These are phyloP conservation scores for Terrapene triunguis DNA, from an alignment of 2,113 vertebrate species.

Conservation along the genomic window DNA sequence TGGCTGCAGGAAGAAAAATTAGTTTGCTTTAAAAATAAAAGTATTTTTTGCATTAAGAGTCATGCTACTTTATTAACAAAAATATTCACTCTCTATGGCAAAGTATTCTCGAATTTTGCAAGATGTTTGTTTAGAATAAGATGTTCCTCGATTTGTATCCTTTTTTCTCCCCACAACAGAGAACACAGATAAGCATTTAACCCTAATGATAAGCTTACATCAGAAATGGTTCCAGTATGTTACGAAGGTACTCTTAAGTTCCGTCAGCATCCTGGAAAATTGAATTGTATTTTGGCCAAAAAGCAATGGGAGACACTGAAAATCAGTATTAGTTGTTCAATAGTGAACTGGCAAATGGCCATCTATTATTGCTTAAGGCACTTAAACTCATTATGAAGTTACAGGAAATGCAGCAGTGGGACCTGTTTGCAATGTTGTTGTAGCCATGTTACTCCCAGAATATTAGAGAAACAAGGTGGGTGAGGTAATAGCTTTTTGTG, in stretches of 20 bases:
- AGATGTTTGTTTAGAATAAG: conserved; percentile 64
- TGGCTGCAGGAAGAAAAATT: conserved; percentile 47
- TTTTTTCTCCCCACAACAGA: conserved; percentile 29
- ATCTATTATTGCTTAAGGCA: conserved; percentile 16
- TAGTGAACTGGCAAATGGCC: neutral
- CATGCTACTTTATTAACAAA: conserved; percentile 20
- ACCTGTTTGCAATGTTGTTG: neutral
- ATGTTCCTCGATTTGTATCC: neutral
- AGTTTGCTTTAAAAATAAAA: conserved; percentile 61
- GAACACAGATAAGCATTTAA: conserved; percentile 56
- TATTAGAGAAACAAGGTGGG: neutral
- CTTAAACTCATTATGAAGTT: conserved; percentile 46
- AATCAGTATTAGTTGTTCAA: conserved; percentile 48
- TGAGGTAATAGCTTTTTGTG: neutral
- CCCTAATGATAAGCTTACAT: conserved; percentile 48
- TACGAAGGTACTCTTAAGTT: conserved; percentile 21
- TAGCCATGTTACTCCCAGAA: neutral
- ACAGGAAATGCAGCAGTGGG: neutral
- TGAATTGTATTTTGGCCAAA: conserved; percentile 29
- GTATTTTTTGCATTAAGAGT: conserved; percentile 66
- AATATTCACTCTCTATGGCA: conserved; percentile 26
- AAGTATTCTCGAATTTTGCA: conserved; percentile 54
- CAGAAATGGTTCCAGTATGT: conserved; percentile 41
- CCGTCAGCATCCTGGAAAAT: conserved; percentile 10
- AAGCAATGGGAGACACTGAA: conserved; percentile 33